These are phyloP conservation scores for Coelogynopora nodosa DNA, from an alignment of 2,888 invertebrate species.

Conservation along the genomic window DNA sequence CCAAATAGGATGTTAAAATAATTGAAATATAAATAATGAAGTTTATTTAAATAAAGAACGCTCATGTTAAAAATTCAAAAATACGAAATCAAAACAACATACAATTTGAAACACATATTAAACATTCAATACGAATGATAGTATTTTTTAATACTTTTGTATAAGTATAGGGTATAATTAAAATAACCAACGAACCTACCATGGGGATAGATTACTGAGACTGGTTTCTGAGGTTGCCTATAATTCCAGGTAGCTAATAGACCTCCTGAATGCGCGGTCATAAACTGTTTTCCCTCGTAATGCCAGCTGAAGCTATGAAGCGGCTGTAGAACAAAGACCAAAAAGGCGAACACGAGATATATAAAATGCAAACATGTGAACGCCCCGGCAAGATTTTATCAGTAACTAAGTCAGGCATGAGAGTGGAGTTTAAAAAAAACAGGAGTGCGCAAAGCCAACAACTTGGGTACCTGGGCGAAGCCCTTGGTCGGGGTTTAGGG, in stretches of 20 bases:
- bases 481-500: no score
- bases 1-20: no score
- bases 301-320: conserved; percentile 89
- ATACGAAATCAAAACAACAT: no score
- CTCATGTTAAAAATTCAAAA: neutral
- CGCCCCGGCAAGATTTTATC: neutral
- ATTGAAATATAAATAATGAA: no score
- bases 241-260: conserved; percentile 88
- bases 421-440: neutral
- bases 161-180: neutral
- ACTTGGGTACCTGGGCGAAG: no score
- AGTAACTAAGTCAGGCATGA: neutral
- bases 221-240: conserved; percentile 73
- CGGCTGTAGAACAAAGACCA: conserved; percentile 62
- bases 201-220: conserved; percentile 81
- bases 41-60: no score
- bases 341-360: no score
- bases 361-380: no score
- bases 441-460: no score
- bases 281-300: conserved; percentile 92
- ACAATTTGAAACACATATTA: no score
- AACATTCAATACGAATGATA: no score
- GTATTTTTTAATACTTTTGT: no score
- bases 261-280: conserved; percentile 88
- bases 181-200: conserved; percentile 67